A percentile compares a stretch with the other conserved stretches of the same genome.
Conservation (phyloP, 2,888 invertebrate genomes). For the Tetrapedia diversipes region DNA sequence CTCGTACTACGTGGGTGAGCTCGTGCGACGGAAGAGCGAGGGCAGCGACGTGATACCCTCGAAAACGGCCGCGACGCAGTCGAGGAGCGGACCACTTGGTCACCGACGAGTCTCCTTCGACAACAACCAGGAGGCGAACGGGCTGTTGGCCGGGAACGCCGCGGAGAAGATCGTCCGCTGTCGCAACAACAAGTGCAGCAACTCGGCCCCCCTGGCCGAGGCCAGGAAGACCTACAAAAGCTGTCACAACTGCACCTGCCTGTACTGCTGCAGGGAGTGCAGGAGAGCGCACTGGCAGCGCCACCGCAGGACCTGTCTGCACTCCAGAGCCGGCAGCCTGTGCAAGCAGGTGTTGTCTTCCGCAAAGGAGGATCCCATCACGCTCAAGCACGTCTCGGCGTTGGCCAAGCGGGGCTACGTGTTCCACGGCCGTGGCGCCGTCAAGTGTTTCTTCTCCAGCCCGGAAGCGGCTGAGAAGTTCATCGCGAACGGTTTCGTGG, state of each 20-base stretch:
- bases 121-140: slow-evolving; percentile 81
- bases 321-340: slow-evolving; percentile 94
- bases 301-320: slow-evolving; percentile 94
- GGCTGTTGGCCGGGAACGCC: slow-evolving; percentile 71
- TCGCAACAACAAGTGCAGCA: slow-evolving; percentile 92
- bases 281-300: slow-evolving; percentile 96
- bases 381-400: slow-evolving; percentile 90
- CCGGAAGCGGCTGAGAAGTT: slow-evolving; percentile 94
- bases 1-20: slow-evolving; percentile 73
- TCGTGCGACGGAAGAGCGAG: slow-evolving; percentile 86
- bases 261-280: slow-evolving; percentile 96
- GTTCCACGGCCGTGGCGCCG: slow-evolving; percentile 94
- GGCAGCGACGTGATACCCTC: slow-evolving; percentile 85
- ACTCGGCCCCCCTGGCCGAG: slow-evolving; percentile 88
- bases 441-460: slow-evolving; percentile 94
- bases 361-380: slow-evolving; percentile 90
- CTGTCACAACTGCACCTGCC: slow-evolving; percentile 97
- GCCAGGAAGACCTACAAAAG: slow-evolving; percentile 94
- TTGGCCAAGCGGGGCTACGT: slow-evolving; percentile 93
- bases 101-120: slow-evolving; percentile 85
- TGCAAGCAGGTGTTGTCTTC: slow-evolving; percentile 93
- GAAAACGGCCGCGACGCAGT: slow-evolving; percentile 55
- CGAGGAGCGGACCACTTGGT: slow-evolving; percentile 43
- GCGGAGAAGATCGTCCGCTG: slow-evolving; percentile 87
- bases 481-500: slow-evolving; percentile 90